Base-by-base conservation (phyloP, 2,797 vertebrate species). In the Phoebastria nigripes region DNA sequence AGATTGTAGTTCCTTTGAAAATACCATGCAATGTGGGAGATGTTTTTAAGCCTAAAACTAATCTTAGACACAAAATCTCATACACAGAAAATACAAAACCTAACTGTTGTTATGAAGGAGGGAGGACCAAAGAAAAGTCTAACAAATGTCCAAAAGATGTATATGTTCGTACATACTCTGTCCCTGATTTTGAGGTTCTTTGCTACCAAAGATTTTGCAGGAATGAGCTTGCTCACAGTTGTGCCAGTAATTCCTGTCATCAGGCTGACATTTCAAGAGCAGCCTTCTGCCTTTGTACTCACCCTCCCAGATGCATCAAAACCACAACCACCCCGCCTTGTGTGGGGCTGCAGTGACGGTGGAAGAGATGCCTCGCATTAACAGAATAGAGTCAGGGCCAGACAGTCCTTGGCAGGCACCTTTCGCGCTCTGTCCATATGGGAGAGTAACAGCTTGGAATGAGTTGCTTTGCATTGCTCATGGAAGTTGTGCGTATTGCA, bases 221-320 rank as follows among this genome's bases (percentile, higher is more conserved):
- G 73, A 90, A 90, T 37, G 51, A 67, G 25, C 51, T 73, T 84
- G 52, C 67, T 87, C 21, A 22, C 7, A 20, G 17, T 62, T 70
- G 18, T 82, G 33, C 25, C 70, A 67, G 22, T 63, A 56, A 82
- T 73, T 84, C 31, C 52, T 73, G 19, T 71, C 5, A 6, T 67
- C 70, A 80, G 66, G 47, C 41, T 94, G 80, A 49, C 46, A 79
- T 88, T 93, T 93, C 58, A 86, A 66, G 62, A 94, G 41, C 42
- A 87, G 62, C n/a, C 25, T 84, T 86, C 85, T 87, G 70, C 42
- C 47, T 79, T 92, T 61, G 26, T 88, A 18, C 14, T 73, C 65
- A 37, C 52, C 24, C 19, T 95, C 47, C 33, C 37, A 76, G 37
- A 47, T 4, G 1, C 25, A 66, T 33, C 25, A 33, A 76, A 90